Percentiles rank a stretch among this genome's conserved stretches.
Conservation (phyloP, 2,888 invertebrate genomes). For the Limenitis camilla region DNA sequence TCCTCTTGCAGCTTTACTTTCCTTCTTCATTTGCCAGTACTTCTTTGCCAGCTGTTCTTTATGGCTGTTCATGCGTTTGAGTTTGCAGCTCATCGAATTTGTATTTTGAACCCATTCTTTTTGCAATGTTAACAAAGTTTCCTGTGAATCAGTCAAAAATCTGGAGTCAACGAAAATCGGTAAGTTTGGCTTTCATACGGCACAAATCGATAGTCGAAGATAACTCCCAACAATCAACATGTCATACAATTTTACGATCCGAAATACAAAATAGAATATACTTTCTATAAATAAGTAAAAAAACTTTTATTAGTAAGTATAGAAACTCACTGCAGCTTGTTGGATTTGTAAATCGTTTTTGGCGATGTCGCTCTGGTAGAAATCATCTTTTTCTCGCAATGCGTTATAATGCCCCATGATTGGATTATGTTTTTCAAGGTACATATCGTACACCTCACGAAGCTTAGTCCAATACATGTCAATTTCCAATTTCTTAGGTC, state of each 20-base stretch:
- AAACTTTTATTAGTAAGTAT: background rate
- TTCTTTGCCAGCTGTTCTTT: slow-evolving; percentile 65
- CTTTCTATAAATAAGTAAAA: background rate
- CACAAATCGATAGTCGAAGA: too few relatives aligned
- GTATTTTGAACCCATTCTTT: slow-evolving; percentile 64
- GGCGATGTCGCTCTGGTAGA: slow-evolving; percentile 68
- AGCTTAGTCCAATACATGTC: slow-evolving; percentile 57
- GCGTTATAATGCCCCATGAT: slow-evolving; percentile 60
- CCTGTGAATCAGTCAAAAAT: slow-evolving; percentile 33
- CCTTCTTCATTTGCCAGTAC: slow-evolving; percentile 67
- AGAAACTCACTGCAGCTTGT: slow-evolving; percentile 42
- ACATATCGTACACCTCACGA: slow-evolving; percentile 51
- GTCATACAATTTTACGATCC: background rate
- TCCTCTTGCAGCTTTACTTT: slow-evolving; percentile 65
- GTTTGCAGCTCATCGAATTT: slow-evolving; percentile 54
- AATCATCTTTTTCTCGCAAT: slow-evolving; percentile 63
- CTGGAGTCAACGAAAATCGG: too few relatives aligned
- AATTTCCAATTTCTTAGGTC: slow-evolving; percentile 57
- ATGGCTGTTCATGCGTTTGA: slow-evolving; percentile 59
- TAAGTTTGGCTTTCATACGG: too few relatives aligned
- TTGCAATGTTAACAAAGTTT: slow-evolving; percentile 57
- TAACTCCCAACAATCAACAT: background rate
- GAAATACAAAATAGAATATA: background rate
- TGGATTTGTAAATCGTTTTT: slow-evolving; percentile 55
- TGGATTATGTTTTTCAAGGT: slow-evolving; percentile 58